Percentiles rank a stretch among this genome's conserved stretches.
These are phyloP conservation scores for Timema cristinae DNA, from an alignment of 2,888 invertebrate species.

Conservation along the genomic window DNA sequence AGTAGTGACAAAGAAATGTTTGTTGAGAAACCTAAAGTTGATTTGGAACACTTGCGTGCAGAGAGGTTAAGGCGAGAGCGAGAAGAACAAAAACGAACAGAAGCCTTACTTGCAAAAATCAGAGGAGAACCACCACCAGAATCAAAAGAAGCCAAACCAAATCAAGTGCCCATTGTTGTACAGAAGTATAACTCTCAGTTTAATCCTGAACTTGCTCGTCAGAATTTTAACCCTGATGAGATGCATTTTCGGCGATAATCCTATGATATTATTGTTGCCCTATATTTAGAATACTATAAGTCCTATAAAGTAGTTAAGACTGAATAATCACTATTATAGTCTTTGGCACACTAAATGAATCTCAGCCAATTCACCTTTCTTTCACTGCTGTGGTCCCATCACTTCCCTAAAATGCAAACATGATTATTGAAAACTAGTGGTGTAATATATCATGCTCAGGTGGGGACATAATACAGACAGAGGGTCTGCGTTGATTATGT, in stretches of 20 bases:
- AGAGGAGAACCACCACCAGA: slow-evolving; percentile 48
- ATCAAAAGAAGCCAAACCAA: slow-evolving; percentile 38
- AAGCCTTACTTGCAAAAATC: slow-evolving; percentile 66
- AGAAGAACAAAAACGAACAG: slow-evolving; percentile 68
- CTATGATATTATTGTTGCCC: too few species aligned
- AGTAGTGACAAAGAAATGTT: not conserved
- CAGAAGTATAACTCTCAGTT: slow-evolving; percentile 95
- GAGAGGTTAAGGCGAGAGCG: slow-evolving; percentile 78
- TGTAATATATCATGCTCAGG: too few species aligned
- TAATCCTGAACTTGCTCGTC: slow-evolving; percentile 85
- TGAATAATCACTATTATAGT: too few species aligned
- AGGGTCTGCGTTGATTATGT: too few species aligned
- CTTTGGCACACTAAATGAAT: too few species aligned
- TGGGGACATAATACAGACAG: too few species aligned
- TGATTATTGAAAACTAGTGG: too few species aligned
- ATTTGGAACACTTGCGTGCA: slow-evolving; percentile 64
- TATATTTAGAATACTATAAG: too few species aligned
- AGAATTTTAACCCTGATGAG: slow-evolving; percentile 51
- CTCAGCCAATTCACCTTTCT: too few species aligned
- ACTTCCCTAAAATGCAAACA: too few species aligned
- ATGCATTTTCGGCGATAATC: not conserved
- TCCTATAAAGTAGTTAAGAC: too few species aligned
- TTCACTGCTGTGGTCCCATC: too few species aligned
- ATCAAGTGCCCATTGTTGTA: slow-evolving; percentile 46
- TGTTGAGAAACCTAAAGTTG: slow-evolving; percentile 35